Evolutionary conservation across 2,797 vertebrate genomes (phyloP).

Genomic region (Crenuchus spilurus): DNA sequence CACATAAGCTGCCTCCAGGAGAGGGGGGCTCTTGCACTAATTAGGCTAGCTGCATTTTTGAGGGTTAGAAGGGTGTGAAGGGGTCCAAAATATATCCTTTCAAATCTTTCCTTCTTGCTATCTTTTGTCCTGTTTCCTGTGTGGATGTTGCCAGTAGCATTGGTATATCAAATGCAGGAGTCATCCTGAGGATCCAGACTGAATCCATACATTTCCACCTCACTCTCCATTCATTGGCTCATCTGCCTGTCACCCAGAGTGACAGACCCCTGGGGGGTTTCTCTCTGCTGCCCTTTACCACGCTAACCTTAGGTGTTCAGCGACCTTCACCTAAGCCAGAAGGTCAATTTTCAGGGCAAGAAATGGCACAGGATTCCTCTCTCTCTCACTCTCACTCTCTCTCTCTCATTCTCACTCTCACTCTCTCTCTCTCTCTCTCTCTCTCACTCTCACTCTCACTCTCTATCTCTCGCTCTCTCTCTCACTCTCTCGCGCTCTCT

Average conservation of each 20-base stretch:
- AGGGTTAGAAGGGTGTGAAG: conserved; percentile 55
- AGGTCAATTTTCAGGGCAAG: conserved; percentile 28
- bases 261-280: conserved; percentile 50
- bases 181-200: conserved; percentile 13
- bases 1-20: conserved; percentile 73
- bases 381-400: conserved; percentile 13
- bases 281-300: conserved; percentile 2
- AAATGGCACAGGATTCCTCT: conserved; percentile 19
- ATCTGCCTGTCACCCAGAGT: neutral
- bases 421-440: conserved; percentile 26
- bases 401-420: conserved; percentile 15
- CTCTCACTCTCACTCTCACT: conserved; percentile 31
- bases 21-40: conserved; percentile 72
- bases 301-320: conserved; percentile 38
- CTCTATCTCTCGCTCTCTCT: conserved; percentile 22
- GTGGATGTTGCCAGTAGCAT: conserved; percentile 4
- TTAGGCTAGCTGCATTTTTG: conserved; percentile 70
- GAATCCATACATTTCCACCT: neutral
- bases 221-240: neutral
- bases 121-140: conserved; percentile 38
- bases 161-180: conserved; percentile 17
- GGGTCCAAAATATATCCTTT: conserved; percentile 28
- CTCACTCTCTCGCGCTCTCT: conserved; percentile 11
- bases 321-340: conserved; percentile 28
- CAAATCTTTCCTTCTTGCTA: conserved; percentile 49